Conservation (phyloP, 2,797 vertebrate species). For the Amniataba percoides region DNA sequence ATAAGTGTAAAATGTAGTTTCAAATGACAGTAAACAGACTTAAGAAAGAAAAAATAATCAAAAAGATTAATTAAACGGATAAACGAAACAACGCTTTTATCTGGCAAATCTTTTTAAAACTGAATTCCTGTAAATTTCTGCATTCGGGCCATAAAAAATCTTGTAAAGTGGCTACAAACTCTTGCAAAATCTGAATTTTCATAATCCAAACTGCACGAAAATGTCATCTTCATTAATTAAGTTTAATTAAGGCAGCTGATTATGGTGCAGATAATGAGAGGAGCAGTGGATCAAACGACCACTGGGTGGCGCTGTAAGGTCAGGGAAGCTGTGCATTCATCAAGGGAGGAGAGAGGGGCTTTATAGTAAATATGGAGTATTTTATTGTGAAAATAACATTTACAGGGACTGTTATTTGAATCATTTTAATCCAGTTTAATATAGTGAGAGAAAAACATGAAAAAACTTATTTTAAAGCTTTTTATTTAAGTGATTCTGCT, state of each 20-base stretch:
- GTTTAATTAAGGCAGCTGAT: constrained; percentile 1
- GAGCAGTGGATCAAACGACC: constrained; percentile 19
- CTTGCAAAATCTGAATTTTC: not conserved
- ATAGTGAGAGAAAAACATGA: not conserved
- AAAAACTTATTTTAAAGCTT: not conserved
- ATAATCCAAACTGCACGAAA: not conserved
- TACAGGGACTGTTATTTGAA: not conserved
- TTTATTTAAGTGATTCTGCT: accelerated
- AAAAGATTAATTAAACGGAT: not conserved
- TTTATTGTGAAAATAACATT: constrained; percentile 14
- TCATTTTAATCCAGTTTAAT: not conserved
- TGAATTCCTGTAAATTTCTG: not conserved
- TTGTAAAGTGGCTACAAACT: not conserved
- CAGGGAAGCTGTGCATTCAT: constrained; percentile 54
- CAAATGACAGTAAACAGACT: not conserved
- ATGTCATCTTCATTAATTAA: constrained; percentile 12
- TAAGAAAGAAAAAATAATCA: too few species aligned
- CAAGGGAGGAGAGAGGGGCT: not conserved
- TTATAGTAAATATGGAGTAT: not conserved
- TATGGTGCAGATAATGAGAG: constrained; percentile 11
- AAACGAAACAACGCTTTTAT: not conserved
- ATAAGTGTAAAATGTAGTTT: not conserved
- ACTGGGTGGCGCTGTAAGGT: constrained; percentile 83
- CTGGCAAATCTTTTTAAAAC: not conserved
- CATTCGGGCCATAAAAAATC: not conserved